These are phyloP conservation scores for Sapayoa aenigma DNA, from an alignment of 2,113 vertebrate genomes.

Conservation along the genomic window DNA sequence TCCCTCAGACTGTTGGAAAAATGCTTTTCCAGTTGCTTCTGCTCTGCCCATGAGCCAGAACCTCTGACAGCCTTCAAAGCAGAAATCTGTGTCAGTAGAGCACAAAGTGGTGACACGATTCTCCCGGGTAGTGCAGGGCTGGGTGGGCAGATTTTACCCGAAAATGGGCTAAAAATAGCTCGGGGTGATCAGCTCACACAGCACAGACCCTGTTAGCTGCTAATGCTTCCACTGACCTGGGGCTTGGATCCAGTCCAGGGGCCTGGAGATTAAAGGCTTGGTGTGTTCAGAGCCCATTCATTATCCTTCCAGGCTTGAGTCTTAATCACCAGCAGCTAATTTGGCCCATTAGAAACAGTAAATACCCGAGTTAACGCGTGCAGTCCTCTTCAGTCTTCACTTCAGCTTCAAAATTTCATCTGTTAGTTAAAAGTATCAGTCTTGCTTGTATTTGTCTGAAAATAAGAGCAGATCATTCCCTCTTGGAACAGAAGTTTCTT, in stretches of 20 bases:
- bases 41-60: neutral
- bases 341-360: neutral
- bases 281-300: neutral
- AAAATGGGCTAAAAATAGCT: neutral
- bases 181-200: no score
- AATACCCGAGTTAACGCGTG: fast-evolving
- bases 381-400: neutral
- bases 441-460: neutral
- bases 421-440: neutral
- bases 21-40: neutral
- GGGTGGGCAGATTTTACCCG: neutral
- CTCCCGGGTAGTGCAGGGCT: neutral
- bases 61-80: neutral
- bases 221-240: neutral
- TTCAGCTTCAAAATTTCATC: neutral
- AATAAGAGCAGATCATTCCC: neutral
- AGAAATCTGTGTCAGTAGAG: neutral
- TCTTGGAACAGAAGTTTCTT: neutral
- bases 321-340: neutral
- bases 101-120: neutral
- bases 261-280: neutral
- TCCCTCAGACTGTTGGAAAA: neutral
- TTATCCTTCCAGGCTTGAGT: neutral
- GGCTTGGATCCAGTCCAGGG: neutral
- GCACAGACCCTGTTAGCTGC: neutral